phyloP scores from a whole-genome alignment of 2,113 vertebrate species.

The Junco hyemalis region DNA sequence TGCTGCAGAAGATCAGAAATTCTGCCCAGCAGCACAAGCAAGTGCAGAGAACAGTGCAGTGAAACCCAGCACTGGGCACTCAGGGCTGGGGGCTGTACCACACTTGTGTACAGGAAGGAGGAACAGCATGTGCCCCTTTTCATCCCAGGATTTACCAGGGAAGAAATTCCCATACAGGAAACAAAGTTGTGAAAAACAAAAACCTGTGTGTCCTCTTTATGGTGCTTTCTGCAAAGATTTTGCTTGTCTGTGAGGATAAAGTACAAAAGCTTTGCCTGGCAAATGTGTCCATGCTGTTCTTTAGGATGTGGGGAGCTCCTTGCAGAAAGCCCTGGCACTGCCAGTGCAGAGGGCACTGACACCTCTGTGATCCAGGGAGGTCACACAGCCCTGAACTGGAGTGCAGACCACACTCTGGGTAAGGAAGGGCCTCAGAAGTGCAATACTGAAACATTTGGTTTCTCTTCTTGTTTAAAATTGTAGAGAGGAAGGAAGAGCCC shows the following conservation, averaged over 20 bases:
- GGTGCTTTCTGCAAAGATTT: not conserved
- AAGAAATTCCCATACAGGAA: not conserved
- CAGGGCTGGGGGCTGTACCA: rapidly evolving
- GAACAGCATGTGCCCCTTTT: not conserved
- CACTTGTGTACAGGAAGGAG: not conserved
- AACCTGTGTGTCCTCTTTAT: not conserved
- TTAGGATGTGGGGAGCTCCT: not conserved
- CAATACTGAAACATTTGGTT: conserved; percentile 28
- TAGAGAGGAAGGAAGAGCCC: conserved; percentile 71
- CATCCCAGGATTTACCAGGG: not conserved
- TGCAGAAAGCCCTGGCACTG: not conserved
- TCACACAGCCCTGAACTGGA: not conserved
- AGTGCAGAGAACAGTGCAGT: not conserved
- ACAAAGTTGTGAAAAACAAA: not conserved
- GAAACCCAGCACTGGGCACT: not conserved
- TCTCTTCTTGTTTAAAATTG: conserved; percentile 56
- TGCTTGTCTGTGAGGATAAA: not conserved
- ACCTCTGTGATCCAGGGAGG: not conserved
- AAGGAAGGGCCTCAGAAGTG: not conserved
- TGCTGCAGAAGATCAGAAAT: not conserved
- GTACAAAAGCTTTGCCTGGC: not conserved
- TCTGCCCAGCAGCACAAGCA: not conserved
- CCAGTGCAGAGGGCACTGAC: not conserved
- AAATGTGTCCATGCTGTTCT: not conserved
- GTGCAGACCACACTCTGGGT: not conserved